Evolutionary conservation across 2,113 vertebrate species (phyloP), one percentile per base, ranked within the genome.

Genomic region (Larimichthys crocea): DNA sequence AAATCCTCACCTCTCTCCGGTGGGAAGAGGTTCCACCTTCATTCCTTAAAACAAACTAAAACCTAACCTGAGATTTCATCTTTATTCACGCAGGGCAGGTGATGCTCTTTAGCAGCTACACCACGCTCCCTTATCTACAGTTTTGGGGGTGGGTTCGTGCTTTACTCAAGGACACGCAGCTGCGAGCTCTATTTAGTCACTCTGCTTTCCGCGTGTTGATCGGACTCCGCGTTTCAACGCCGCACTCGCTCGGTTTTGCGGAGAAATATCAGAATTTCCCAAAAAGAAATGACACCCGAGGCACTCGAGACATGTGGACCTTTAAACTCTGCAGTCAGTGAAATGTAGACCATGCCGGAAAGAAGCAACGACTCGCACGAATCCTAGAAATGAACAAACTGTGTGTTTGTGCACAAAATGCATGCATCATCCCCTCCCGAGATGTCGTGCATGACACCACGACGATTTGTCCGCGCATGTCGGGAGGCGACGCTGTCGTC

Each of bases 301-400:
- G 17, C 19, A 67, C 10, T 52, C 15, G 15, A 55, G 3, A 26
- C 44, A 24, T 31, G 20, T 35, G 15, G 20, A 55, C 15, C n/a
- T 60, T 56, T 26, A 14, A 20, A 2, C 4, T 26, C 24, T 4
- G 52, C 22, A 56, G 44, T 8, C 1, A 31, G n/a, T 22, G 15
- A 40, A 42, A 31, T 49, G 24, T 31, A 22, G 65, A 75, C 55
- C 31, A 48, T 20, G 63, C 71, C 44, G 66, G 55, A 65, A 62
- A 15, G n/a, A 22, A 72, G 73, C 8, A 5, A 60, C 78, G 83
- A 74, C 72, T 70, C 69, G 50, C 71, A 86, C 22, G 64, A 68
- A 71, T 66, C 31, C 61, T 52, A 57, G 62, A 62, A 74, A 31
- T 57, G 40, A 48, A 77, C 61, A 61, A 76, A 72, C 69, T 72